Conservation (phyloP, 2,888 invertebrate genomes). For the Epistrophe eligans region DNA sequence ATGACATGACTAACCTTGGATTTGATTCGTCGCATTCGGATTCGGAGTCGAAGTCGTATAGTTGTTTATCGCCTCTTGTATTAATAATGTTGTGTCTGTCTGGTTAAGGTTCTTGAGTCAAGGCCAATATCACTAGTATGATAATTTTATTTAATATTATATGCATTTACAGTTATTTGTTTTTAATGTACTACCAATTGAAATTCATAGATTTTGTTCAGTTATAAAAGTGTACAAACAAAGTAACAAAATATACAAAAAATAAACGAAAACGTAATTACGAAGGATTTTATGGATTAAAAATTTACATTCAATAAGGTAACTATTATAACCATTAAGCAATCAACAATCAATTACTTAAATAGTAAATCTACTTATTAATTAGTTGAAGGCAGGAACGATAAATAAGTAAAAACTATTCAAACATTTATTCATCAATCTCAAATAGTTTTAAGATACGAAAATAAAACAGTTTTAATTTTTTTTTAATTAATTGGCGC, state of each 20-base stretch:
- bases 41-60: slow-evolving; percentile 18
- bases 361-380: too few species aligned
- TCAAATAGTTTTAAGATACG: too few species aligned
- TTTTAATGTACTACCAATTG: background rate
- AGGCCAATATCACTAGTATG: slow-evolving; percentile 52
- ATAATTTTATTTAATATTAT: slow-evolving; percentile 17
- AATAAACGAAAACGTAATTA: background rate
- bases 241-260: background rate
- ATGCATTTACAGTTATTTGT: slow-evolving; percentile 28
- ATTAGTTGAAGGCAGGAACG: too few species aligned
- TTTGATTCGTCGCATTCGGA: slow-evolving; percentile 43
- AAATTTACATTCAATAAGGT: slow-evolving; percentile 11
- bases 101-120: slow-evolving; percentile 54
- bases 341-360: too few species aligned
- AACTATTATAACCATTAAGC: too few species aligned
- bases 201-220: background rate
- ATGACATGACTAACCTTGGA: slow-evolving; percentile 73
- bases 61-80: slow-evolving; percentile 37
- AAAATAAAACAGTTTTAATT: too few species aligned
- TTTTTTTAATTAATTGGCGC: too few species aligned
- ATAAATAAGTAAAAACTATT: too few species aligned
- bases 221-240: background rate
- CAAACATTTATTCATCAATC: too few species aligned
- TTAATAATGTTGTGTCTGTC: slow-evolving; percentile 48
- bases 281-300: slow-evolving; percentile 35